These are phyloP conservation scores for Stegodyphus mimosarum DNA, from an alignment of 1,140 invertebrate genomes.

Conservation along the genomic window DNA sequence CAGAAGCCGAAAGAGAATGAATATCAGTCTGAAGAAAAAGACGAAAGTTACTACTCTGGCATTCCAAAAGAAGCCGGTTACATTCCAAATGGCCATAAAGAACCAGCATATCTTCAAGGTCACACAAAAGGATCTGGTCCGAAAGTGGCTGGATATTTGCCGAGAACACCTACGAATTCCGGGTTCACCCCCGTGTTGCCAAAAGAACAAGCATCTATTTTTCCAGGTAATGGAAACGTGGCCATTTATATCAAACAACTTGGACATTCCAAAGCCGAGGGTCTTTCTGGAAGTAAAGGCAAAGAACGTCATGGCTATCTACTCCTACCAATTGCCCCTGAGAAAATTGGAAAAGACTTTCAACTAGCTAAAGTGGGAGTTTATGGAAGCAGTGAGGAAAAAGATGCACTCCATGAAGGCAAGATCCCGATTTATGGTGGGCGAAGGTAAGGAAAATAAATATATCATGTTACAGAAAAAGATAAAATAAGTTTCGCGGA, in stretches of 20 bases:
- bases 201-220: background rate
- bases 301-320: slow-evolving; percentile 43
- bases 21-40: background rate
- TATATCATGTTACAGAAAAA: too few species aligned
- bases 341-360: background rate
- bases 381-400: background rate
- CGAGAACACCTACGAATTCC: too few species aligned
- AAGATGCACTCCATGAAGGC: background rate
- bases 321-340: slow-evolving; percentile 20
- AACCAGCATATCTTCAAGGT: slow-evolving; percentile 7
- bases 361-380: background rate
- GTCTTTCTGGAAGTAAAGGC: background rate
- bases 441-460: background rate
- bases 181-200: background rate
- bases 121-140: background rate
- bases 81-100: background rate
- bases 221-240: background rate
- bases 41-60: background rate
- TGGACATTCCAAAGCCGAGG: slow-evolving; percentile 9
- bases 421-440: background rate
- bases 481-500: too few species aligned
- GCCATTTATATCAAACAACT: slow-evolving; percentile 42
- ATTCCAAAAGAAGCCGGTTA: slow-evolving; percentile 29
- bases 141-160: slow-evolving; percentile 10
- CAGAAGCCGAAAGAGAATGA: background rate